Evolutionary conservation across 2,888 invertebrate species (phyloP), one percentile per base, ranked within the genome.

Genomic region (Metacarcinus magister): DNA sequence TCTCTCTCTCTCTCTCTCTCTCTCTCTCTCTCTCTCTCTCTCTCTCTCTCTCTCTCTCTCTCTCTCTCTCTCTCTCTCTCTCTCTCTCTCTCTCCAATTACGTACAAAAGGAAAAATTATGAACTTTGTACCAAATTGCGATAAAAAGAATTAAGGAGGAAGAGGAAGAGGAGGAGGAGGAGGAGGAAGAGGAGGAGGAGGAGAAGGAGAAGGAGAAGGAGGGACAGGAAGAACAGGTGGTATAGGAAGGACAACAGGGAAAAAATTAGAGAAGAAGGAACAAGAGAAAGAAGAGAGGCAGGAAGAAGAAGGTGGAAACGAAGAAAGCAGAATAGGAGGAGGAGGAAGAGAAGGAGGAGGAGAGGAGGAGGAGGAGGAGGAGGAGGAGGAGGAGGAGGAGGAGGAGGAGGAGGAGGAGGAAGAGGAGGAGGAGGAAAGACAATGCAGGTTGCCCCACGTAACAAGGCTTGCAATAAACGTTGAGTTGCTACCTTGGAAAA

Each of bases 381-480:
- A 82, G 75, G 75, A 75, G 75, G 75, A 75, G 75, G 75, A 75
- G 75, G 75, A 75, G 75, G 75, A 75, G 75, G 75, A 75, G 28
- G 75, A 75, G 75, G 28, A 75, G 75, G 75, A 75, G 75, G 75
- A 60, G 60, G 60, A 60, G 67, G 67, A 67, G 67, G 67, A 67
- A 23, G 67, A 67, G 67, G 67, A 67, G 67, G 67, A 67, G 67
- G 67, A 23, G 67, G 67, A 67, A 67, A n/a, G 67, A 82, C 82
- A 82, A 82, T 82, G 32, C 32, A 82, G 82, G 82, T 82, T 23
- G 82, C 32, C 28, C 82, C 82, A 82, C 82, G 82, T 82, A 82
- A 82, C 82, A 82, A 82, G 82, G 32, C 82, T 82, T 82, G 82
- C 82, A 82, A 82, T 82, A 82, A 82, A 82, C 82, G 82, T 82